Evolutionary conservation across 2,113 vertebrate genomes (phyloP).

Genomic region (Gobiocypris rarus): DNA sequence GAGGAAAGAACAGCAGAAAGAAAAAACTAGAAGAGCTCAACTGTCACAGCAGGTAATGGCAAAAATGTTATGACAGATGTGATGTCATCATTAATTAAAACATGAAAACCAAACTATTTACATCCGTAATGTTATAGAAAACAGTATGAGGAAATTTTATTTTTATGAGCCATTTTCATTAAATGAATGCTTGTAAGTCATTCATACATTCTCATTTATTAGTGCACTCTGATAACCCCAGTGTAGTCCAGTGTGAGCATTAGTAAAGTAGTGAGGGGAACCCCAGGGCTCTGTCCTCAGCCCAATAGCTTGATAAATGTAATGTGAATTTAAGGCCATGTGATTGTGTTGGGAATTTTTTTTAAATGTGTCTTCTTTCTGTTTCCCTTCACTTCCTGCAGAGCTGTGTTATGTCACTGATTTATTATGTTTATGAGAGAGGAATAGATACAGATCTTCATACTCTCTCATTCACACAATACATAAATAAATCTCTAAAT

Average conservation of each 20-base stretch:
- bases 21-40: constrained; percentile 74
- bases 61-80: not conserved
- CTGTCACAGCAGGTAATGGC: constrained; percentile 77
- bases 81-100: not conserved
- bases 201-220: constrained; percentile 1
- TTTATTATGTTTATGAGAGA: constrained; percentile 72
- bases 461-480: constrained; percentile 53
- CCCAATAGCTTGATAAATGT: constrained; percentile 51
- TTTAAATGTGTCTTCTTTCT: constrained; percentile 7
- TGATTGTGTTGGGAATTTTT: constrained; percentile 25
- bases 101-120: not conserved
- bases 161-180: not conserved
- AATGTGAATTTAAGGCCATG: constrained; percentile 36
- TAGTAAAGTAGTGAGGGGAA: constrained; percentile 15
- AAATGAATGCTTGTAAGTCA: not conserved
- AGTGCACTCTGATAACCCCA: constrained; percentile 5
- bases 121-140: not conserved
- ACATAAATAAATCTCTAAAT: not conserved
- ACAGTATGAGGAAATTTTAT: not conserved
- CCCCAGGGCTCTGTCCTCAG: not conserved
- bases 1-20: constrained; percentile 78
- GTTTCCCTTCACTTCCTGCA: constrained; percentile 59
- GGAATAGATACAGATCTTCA: constrained; percentile 65
- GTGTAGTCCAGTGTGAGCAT: constrained; percentile 7
- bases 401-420: constrained; percentile 65